Evolutionary conservation across 2,113 vertebrate genomes (phyloP), one percentile per base, ranked within the genome.

Genomic region (Procavia capensis): DNA sequence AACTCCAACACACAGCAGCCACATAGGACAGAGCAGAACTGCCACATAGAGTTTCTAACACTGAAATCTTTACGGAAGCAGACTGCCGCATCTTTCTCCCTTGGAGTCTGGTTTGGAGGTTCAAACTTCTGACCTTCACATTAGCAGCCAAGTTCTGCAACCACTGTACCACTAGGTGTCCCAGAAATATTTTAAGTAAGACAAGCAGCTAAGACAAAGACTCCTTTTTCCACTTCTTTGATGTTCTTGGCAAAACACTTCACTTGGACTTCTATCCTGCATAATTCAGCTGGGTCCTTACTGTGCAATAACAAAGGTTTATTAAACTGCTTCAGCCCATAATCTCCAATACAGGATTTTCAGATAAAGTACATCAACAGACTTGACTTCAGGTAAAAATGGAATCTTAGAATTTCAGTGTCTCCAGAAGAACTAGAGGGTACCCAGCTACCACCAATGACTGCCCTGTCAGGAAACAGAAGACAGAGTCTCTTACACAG

Each of bases 121-220:
- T 59, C 24, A 22, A 59, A 59, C 19, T 24, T 5, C 57, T 24
- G 20, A 54, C 57, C 9, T 24, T 59, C 20, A 6, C 5, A 22
- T 59, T 59, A 24, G 57, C 57, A 59, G 57, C 7, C 57, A 24
- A 59, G 57, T 4, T 19, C 57, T 59, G 20, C 24, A 59, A 24
- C 57, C 57, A 59, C 22, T 59, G 57, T 24, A 59, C 19, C 57
- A 59, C 57, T 22, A 59, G 57, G 19, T 1, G 19, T 59, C 57
- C 34, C 68, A 97, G 93, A 94, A 98, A 78, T 36, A 39, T 39
- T 0, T 41, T 31, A 90, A 87, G 74, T 76, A 76, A 2, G 66
- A 85, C 94, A 95, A 78, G 80, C 90, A 96, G 83, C 93, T 84
- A 88, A 92, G 66, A 92, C 96, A 6, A 94, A 22, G 70, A 86